Conservation (phyloP, 2,113 vertebrate species). For the Notothenia rossii region DNA sequence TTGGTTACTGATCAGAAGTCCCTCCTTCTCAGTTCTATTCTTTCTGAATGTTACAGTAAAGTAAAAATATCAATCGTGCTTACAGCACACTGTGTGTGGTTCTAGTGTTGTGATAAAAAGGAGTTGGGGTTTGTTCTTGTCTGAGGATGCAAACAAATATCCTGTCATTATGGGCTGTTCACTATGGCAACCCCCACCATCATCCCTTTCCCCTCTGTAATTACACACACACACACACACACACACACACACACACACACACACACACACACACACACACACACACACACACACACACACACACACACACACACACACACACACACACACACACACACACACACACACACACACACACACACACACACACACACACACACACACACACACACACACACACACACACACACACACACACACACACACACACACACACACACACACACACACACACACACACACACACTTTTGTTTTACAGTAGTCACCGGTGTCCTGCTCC, state of each 20-base stretch:
- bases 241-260: not conserved
- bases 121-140: conserved; percentile 26
- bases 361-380: no score
- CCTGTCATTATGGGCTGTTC: conserved; percentile 69
- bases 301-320: conserved; percentile 16
- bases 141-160: conserved; percentile 48
- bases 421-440: not conserved
- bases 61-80: conserved; percentile 11
- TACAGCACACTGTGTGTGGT: conserved; percentile 26
- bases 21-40: not conserved
- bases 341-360: conserved; percentile 5
- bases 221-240: conserved; percentile 44
- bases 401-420: conserved; percentile 9
- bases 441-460: conserved; percentile 8
- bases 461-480: not conserved
- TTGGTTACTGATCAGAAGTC: not conserved
- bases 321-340: not conserved
- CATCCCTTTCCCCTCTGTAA: conserved; percentile 64
- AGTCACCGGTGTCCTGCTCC: no score
- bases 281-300: not conserved
- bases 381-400: no score
- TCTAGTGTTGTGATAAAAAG: conserved; percentile 37
- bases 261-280: no score
- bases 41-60: not conserved
- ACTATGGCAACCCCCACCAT: conserved; percentile 63